A percentile compares a stretch with the other conserved stretches of the same genome.
Evolutionary conservation across 2,113 vertebrate species (phyloP).

Genomic region (Istiophorus platypterus): DNA sequence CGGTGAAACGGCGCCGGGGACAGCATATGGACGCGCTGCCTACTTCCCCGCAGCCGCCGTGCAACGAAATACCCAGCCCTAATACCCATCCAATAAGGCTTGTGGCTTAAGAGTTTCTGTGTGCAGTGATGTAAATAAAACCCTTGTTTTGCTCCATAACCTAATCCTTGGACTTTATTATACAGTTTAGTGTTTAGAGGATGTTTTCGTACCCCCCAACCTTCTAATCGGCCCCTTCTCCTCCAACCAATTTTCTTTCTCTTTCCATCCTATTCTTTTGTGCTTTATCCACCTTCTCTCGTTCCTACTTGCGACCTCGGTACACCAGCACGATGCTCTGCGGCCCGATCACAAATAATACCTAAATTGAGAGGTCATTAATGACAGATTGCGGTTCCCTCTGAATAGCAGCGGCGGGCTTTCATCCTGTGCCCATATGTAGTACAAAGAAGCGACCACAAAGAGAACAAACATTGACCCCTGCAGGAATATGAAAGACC

Average conservation of each 20-base stretch:
- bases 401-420: slow-evolving; percentile 39
- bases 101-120: slow-evolving; percentile 47
- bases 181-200: slow-evolving; percentile 43
- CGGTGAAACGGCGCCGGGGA: slow-evolving; percentile 9
- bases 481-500: slow-evolving; percentile 34
- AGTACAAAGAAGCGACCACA: slow-evolving; percentile 29
- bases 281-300: slow-evolving; percentile 25
- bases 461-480: slow-evolving; percentile 51
- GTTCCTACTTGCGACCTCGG: slow-evolving; percentile 29
- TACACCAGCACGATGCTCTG: slow-evolving; percentile 13
- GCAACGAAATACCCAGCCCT: slow-evolving; percentile 35
- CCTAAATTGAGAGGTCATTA: slow-evolving; percentile 60
- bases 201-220: slow-evolving; percentile 42
- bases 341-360: slow-evolving; percentile 50
- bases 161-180: slow-evolving; percentile 60
- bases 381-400: slow-evolving; percentile 46
- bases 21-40: neutral
- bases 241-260: slow-evolving; percentile 34
- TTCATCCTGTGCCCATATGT: slow-evolving; percentile 12
- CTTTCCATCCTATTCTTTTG: slow-evolving; percentile 40
- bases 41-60: neutral
- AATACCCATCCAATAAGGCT: slow-evolving; percentile 39
- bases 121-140: slow-evolving; percentile 65
- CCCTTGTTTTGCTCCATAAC: slow-evolving; percentile 44
- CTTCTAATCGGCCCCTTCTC: slow-evolving; percentile 31